Base-by-base conservation (phyloP, 2,797 vertebrate species). In the Scyliorhinus canicula region DNA sequence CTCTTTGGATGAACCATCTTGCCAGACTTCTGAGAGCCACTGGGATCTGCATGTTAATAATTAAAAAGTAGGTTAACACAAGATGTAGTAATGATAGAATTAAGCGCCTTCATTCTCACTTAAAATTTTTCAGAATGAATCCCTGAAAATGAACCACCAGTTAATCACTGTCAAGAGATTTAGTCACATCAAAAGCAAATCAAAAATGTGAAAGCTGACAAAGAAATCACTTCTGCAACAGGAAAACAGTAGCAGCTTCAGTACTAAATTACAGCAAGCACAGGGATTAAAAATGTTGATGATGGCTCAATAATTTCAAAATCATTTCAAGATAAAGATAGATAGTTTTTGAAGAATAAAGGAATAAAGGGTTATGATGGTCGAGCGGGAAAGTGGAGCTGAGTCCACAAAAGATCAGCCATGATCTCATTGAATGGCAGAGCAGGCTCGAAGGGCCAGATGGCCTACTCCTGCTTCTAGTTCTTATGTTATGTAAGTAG, bases 61-160 rank as follows among this genome's bases (percentile, higher is more conserved):
- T 90, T 90, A n/a, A 90, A 60, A 90, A 90, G 40, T 57, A 16
- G 11, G 50, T 52, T 88, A 57, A 35, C 52, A 55, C 14, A 60
- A 90, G 31, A 19, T n/a, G 86, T 90, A n/a, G 35, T 57, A 31
- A 90, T 3, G 12, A 90, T 90, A 52, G 86, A 57, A 16, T 60
- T 35, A 14, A 90, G 86, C 86, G 60, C 86, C 40, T 90, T 35
- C 55, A 90, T 90, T 14, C 31, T 90, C 86, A 60, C 86, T 90
- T 90, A 16, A 90, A 60, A 60, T 60, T 16, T 57, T 60, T 57
- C 52, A 60, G 60, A 55, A 88, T 88, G 28, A 88, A 57, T 24
- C 35, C 11, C 77, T 88, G 44, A 88, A 88, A 55, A 60, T n/a
- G 14, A 55, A 57, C 19, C 50, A 55, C 16, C 52, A 79, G 50